These are phyloP conservation scores for Hemicrepidius hirtus DNA, from an alignment of 2,888 invertebrate genomes.

Conservation along the genomic window DNA sequence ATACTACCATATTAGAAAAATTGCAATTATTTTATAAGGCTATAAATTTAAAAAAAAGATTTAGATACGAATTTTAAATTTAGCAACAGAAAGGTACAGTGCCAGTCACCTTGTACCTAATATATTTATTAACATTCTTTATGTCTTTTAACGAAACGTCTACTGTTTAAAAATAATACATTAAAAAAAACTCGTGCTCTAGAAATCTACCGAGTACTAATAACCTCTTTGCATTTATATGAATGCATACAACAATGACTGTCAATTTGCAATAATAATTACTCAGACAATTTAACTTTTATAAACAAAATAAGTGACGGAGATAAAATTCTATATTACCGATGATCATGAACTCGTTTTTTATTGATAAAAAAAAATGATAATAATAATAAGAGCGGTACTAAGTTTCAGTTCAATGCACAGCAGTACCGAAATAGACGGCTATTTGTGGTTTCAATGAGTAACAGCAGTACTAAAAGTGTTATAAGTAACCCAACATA, in stretches of 20 bases:
- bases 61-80: too few species aligned
- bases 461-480: conserved; percentile 6
- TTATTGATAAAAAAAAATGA: conserved; percentile 10
- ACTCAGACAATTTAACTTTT: background rate
- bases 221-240: conserved; percentile 5
- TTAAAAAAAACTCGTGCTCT: conserved; percentile 1
- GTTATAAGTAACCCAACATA: conserved; percentile 23
- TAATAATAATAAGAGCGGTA: conserved; percentile 10
- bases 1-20: too few species aligned
- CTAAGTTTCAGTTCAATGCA: conserved; percentile 39
- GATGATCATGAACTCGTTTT: background rate
- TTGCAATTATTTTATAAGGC: too few species aligned
- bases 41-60: too few species aligned
- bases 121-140: background rate
- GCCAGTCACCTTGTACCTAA: conserved; percentile 12
- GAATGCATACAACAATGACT: conserved; percentile 3
- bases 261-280: conserved; percentile 4
- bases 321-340: background rate
- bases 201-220: background rate
- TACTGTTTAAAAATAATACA: background rate
- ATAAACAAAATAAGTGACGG: too few species aligned
- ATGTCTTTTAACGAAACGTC: background rate
- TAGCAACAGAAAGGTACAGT: too few species aligned
- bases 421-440: conserved; percentile 36
- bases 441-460: conserved; percentile 26